phyloP scores from a whole-genome alignment of 2,113 vertebrate species.

The Sciurus niger region DNA sequence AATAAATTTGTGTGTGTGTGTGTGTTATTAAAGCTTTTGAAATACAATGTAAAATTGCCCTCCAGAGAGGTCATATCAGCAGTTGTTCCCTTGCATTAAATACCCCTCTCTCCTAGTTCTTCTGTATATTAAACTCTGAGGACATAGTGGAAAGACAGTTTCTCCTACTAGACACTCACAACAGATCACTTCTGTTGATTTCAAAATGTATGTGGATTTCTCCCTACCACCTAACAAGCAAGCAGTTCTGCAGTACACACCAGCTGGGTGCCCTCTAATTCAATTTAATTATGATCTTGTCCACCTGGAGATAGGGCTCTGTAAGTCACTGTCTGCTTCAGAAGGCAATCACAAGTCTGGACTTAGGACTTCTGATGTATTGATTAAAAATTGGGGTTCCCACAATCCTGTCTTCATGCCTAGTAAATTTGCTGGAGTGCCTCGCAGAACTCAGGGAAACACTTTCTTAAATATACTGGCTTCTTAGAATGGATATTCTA shows the following conservation, averaged over 20 bases:
- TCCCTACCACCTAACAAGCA: neutral
- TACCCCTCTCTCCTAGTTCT: neutral
- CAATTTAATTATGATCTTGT: neutral
- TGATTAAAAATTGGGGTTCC: neutral
- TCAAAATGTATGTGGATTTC: neutral
- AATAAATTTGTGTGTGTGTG: neutral
- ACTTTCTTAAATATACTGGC: neutral
- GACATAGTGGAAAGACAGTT: neutral
- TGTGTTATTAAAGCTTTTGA: slow-evolving; percentile 39
- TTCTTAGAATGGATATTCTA: neutral
- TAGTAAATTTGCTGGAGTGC: neutral
- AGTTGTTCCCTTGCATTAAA: neutral
- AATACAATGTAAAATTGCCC: neutral
- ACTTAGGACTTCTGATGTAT: neutral
- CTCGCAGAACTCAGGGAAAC: neutral
- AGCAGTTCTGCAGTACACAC: neutral
- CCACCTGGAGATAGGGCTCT: neutral
- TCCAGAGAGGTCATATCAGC: neutral
- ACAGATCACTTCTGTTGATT: neutral
- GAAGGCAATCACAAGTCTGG: neutral
- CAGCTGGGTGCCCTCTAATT: neutral
- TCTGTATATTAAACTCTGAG: neutral
- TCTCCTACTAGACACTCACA: neutral
- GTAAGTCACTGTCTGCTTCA: neutral
- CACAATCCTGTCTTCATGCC: neutral